Conservation (phyloP, 2,797 vertebrate species). For the Phrynocephalus vlangalii region DNA sequence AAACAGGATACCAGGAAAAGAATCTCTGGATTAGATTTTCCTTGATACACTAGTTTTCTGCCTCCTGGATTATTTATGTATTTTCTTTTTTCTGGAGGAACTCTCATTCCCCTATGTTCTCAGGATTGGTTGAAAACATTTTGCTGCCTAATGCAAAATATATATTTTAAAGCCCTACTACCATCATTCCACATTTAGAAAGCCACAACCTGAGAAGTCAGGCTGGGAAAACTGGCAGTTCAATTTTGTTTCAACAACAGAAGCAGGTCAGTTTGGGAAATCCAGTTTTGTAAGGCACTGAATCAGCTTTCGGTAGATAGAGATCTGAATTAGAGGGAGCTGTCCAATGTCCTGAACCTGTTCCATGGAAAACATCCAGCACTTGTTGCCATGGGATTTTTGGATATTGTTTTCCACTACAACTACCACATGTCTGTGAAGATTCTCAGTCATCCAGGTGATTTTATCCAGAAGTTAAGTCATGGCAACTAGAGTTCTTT, state of each 20-base stretch:
- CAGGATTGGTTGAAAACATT: not conserved
- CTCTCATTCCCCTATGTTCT: not conserved
- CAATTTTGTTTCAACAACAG: not conserved
- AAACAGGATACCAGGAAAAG: not conserved
- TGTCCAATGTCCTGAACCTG: no score
- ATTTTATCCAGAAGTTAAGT: no score
- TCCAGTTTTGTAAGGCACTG: no score
- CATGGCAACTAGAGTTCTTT: no score
- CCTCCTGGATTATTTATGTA: not conserved
- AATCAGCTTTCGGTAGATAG: no score
- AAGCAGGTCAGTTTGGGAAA: not conserved
- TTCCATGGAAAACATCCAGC: no score
- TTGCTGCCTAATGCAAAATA: not conserved
- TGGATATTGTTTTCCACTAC: no score
- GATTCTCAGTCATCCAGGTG: no score
- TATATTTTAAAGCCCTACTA: no score
- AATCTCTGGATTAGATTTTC: not conserved
- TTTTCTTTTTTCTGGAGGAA: not conserved
- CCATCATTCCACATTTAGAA: not conserved
- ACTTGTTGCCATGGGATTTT: no score
- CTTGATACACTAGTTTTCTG: not conserved
- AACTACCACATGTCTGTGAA: no score
- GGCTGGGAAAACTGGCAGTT: not conserved
- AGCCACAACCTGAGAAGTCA: not conserved
- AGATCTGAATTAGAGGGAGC: no score